Conservation (phyloP, 35 echinoderm and acorn worm genomes). For the Nesometra sesokonis region DNA sequence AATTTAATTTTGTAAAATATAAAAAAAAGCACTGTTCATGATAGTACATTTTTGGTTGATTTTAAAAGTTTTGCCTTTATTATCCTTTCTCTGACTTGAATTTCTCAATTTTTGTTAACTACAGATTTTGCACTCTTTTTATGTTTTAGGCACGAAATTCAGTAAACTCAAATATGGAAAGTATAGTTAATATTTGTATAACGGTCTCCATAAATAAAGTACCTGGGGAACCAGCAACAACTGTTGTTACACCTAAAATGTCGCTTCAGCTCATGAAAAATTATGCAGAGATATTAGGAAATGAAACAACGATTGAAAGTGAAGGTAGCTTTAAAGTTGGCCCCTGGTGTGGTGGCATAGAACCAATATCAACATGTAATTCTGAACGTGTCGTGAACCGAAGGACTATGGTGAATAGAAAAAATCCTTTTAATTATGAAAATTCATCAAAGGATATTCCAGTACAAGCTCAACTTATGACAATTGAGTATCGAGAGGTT, state of each 20-base stretch:
- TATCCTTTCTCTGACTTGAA: no score
- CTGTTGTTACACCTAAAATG: conserved; percentile 9
- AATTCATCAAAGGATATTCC: conserved; percentile 27
- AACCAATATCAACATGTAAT: background rate
- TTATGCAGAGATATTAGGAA: background rate
- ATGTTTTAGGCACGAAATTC: conserved; percentile 19
- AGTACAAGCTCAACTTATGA: conserved; percentile 5
- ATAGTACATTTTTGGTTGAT: no score
- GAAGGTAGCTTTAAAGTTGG: conserved; percentile 29
- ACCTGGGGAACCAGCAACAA: conserved; percentile 19
- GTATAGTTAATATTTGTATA: conserved; percentile 6
- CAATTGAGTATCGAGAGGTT: conserved; percentile 6
- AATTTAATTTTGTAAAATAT: no score
- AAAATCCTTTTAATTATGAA: conserved; percentile 37
- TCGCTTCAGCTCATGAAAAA: conserved; percentile 6
- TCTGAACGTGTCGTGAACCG: conserved; percentile 13
- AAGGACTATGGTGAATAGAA: background rate
- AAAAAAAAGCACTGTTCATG: no score
- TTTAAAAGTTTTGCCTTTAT: no score
- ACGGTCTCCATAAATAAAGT: conserved; percentile 25
- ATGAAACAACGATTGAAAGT: background rate
- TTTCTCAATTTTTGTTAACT: no score
- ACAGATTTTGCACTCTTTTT: background rate
- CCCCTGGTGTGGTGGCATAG: conserved; percentile 12
- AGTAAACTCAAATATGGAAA: conserved; percentile 18